Conservation (phyloP, 2,113 vertebrate species). For the Gnathonemus echidnorhynchus region DNA sequence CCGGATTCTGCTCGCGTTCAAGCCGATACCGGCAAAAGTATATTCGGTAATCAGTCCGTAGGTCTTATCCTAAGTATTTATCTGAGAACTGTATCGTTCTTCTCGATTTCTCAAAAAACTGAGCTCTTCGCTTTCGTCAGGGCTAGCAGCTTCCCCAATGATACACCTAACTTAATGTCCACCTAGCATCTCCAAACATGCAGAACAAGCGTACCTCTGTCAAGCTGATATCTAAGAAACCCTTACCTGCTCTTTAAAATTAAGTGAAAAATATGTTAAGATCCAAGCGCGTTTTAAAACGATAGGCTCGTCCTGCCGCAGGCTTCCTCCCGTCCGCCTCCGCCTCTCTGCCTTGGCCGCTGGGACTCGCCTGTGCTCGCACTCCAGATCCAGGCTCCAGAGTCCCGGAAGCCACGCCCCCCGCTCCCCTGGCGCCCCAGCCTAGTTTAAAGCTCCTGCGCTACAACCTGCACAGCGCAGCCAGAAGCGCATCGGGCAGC, state of each 20-base stretch:
- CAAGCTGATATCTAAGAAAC: background rate
- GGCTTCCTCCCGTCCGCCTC: slow-evolving; percentile 36
- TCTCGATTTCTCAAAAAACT: background rate
- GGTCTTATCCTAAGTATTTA: background rate
- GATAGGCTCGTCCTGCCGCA: slow-evolving; percentile 23
- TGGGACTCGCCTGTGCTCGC: slow-evolving; percentile 34
- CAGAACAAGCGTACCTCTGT: background rate
- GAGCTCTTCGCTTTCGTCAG: background rate
- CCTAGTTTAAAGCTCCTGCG: slow-evolving; percentile 1
- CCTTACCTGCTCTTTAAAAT: slow-evolving; percentile 45
- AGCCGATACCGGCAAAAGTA: background rate
- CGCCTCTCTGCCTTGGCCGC: slow-evolving; percentile 38
- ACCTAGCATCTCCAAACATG: background rate
- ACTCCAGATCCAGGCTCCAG: slow-evolving; percentile 16
- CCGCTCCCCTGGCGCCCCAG: slow-evolving; percentile 31
- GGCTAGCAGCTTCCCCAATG: background rate
- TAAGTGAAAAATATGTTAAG: slow-evolving; percentile 26
- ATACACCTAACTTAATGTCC: background rate
- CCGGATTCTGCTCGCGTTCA: background rate
- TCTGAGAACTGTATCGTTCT: background rate
- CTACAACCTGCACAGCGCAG: background rate
- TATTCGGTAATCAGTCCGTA: background rate
- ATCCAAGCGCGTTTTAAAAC: slow-evolving; percentile 32
- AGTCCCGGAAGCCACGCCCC: slow-evolving; percentile 21
- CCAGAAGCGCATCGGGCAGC: background rate